Evolutionary conservation across 1,140 invertebrate genomes (phyloP).

Genomic region (Heterodera schachtii): DNA sequence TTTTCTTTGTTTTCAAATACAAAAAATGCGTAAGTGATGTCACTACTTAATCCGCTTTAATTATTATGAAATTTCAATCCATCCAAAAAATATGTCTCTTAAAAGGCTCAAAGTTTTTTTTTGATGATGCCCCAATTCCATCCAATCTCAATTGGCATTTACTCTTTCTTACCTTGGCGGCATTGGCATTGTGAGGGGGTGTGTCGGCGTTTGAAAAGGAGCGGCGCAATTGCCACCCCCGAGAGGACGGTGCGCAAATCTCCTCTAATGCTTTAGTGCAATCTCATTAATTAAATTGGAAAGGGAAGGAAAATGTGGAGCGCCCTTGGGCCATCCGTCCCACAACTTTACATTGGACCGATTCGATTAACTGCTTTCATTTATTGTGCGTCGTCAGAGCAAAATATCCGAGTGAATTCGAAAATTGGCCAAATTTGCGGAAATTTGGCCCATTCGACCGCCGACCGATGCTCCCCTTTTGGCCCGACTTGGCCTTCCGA

Average conservation of each 20-base stretch:
- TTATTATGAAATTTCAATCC: too few species aligned
- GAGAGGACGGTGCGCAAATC: neutral
- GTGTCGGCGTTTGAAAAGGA: too few species aligned
- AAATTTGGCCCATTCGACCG: neutral
- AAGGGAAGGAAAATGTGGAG: neutral
- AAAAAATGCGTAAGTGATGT: too few species aligned
- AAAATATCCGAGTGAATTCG: too few species aligned
- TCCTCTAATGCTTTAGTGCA: constrained; percentile 3
- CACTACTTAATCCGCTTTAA: too few species aligned
- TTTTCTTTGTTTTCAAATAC: too few species aligned
- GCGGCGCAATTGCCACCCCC: neutral
- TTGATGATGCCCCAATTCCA: neutral
- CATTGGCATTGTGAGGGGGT: too few species aligned
- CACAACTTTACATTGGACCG: neutral
- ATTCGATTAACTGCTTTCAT: too few species aligned
- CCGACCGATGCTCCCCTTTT: neutral
- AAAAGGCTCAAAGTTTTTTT: neutral
- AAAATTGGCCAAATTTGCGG: neutral
- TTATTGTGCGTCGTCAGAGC: too few species aligned
- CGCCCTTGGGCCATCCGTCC: neutral
- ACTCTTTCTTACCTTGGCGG: too few species aligned
- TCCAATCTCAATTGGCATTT: neutral
- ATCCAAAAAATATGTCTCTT: too few species aligned
- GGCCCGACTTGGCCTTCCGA: constrained; percentile 20
- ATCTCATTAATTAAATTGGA: constrained; percentile 23